phyloP scores from a whole-genome alignment of 2,888 invertebrate genomes.

The Meliscaeva auricollis region DNA sequence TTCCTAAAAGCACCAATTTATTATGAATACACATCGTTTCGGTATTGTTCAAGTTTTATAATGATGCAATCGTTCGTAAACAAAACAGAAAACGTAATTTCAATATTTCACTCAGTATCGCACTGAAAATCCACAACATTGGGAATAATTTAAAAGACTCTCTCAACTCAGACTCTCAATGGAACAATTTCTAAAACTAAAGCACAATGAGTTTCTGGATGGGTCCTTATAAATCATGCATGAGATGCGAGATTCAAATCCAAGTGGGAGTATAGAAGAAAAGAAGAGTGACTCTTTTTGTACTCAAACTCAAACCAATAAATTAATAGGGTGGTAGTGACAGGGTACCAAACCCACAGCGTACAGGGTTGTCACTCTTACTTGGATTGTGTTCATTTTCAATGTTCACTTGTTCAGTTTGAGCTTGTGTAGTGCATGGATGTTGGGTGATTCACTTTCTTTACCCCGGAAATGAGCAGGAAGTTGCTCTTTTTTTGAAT shows the following conservation, averaged over 20 bases:
- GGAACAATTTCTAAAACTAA: constrained; percentile 41
- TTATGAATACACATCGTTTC: constrained; percentile 35
- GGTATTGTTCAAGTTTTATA: neutral
- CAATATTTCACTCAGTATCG: constrained; percentile 47
- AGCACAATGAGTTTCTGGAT: constrained; percentile 34
- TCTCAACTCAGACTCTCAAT: constrained; percentile 8
- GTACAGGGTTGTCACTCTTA: constrained; percentile 33
- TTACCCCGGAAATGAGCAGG: constrained; percentile 4
- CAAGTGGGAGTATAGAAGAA: constrained; percentile 44
- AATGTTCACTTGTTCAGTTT: neutral
- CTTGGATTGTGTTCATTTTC: constrained; percentile 7
- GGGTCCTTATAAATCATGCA: constrained; percentile 51
- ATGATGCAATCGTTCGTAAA: constrained; percentile 47
- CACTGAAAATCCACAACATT: constrained; percentile 14
- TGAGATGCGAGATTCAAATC: constrained; percentile 35
- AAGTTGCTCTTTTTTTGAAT: neutral
- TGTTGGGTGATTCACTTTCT: neutral
- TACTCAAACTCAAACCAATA: constrained; percentile 2
- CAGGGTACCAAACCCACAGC: too few species aligned
- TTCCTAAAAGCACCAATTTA: constrained; percentile 35
- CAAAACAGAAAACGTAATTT: constrained; percentile 14
- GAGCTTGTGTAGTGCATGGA: neutral
- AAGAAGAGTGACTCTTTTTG: constrained; percentile 3
- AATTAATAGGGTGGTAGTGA: constrained; percentile 1
- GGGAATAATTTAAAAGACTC: constrained; percentile 29